Evolutionary conservation across 2,888 invertebrate species (phyloP).

Genomic region (Sussaba pulchella): DNA sequence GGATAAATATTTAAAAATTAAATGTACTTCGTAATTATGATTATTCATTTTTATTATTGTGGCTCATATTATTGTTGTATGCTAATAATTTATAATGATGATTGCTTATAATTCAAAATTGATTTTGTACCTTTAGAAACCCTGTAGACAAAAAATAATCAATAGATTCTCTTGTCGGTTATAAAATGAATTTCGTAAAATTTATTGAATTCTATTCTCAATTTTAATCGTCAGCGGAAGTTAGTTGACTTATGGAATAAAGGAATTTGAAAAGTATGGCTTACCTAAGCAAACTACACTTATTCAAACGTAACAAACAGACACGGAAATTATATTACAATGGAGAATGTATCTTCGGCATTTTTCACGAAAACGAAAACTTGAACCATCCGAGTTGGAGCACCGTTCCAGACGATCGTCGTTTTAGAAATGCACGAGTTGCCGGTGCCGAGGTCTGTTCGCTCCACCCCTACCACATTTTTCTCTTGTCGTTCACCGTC

Average conservation of each 20-base stretch:
- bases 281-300: slow-evolving; percentile 22
- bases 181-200: neutral
- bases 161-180: neutral
- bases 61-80: neutral
- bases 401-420: slow-evolving; percentile 52
- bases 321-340: slow-evolving; percentile 14
- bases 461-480: slow-evolving; percentile 52
- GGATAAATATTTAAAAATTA: neutral
- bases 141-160: neutral
- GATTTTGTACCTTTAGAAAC: too few relatives aligned
- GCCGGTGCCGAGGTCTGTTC: slow-evolving; percentile 57
- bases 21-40: neutral
- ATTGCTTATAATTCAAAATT: too few relatives aligned
- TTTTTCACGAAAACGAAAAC: slow-evolving; percentile 13
- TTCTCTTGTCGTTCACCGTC: slow-evolving; percentile 56
- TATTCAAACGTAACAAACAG: neutral
- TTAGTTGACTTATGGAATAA: too few relatives aligned
- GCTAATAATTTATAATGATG: too few relatives aligned
- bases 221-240: too few relatives aligned
- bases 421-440: slow-evolving; percentile 59
- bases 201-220: too few relatives aligned
- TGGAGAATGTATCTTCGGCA: slow-evolving; percentile 1
- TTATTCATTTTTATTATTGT: neutral
- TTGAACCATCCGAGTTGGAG: slow-evolving; percentile 26
- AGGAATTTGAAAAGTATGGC: neutral